Evolutionary conservation across 2,797 vertebrate genomes (phyloP).

Genomic region (Enteromius fasciolatus): DNA sequence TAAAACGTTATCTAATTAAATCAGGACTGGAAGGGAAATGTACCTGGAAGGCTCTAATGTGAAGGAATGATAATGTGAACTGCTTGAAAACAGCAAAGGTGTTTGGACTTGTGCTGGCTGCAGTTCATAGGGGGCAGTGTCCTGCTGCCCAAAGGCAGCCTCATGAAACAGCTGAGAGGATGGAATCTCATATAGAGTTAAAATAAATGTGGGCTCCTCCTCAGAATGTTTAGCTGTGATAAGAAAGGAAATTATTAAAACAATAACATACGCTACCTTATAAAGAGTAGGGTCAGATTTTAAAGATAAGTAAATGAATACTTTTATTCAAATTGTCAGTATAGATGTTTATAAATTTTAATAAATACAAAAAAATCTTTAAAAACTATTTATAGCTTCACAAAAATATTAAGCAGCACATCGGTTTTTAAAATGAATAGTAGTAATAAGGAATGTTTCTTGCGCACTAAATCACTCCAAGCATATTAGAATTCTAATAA

Average conservation of each 20-base stretch:
- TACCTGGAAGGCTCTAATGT: conserved; percentile 40
- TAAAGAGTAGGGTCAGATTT: neutral
- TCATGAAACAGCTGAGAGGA: conserved; percentile 30
- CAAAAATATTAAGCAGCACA: neutral
- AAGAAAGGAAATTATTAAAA: neutral
- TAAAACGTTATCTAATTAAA: neutral
- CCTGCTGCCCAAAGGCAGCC: conserved; percentile 19
- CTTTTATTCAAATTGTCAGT: neutral
- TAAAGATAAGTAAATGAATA: neutral
- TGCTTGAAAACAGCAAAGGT: neutral
- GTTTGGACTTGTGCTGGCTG: conserved; percentile 22
- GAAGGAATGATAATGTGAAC: conserved; percentile 12
- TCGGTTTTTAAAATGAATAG: neutral
- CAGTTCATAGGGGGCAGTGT: neutral
- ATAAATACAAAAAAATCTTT: neutral
- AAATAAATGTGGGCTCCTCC: conserved; percentile 61
- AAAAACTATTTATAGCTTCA: neutral
- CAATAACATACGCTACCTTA: neutral
- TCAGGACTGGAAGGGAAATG: neutral
- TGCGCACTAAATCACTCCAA: neutral
- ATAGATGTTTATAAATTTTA: neutral
- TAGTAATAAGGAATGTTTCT: neutral
- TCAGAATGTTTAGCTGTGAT: conserved; percentile 14
- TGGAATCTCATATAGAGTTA: conserved; percentile 63
- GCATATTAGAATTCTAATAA: neutral